Evolutionary conservation across 2,113 vertebrate species (phyloP).

Genomic region (Dipodomys spectabilis): DNA sequence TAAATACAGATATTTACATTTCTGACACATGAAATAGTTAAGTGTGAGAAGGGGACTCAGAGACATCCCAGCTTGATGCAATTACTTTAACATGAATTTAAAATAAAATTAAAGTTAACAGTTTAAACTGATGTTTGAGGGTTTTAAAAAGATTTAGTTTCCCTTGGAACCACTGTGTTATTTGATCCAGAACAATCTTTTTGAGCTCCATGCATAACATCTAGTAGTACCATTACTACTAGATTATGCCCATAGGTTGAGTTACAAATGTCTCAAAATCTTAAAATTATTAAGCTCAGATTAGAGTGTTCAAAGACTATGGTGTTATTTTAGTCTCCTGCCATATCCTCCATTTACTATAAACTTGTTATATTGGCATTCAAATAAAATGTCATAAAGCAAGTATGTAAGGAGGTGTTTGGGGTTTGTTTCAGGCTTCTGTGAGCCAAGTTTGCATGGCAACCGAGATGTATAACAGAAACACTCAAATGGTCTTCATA

Average conservation of each 20-base stretch:
- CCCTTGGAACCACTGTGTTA: conserved; percentile 89
- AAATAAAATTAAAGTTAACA: conserved; percentile 92
- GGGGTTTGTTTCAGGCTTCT: conserved; percentile 87
- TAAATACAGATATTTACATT: conserved; percentile 47
- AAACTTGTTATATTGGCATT: conserved; percentile 90
- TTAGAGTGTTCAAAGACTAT: conserved; percentile 88
- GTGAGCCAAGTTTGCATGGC: conserved; percentile 89
- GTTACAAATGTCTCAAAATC: conserved; percentile 88
- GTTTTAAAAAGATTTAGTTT: conserved; percentile 91
- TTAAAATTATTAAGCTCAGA: conserved; percentile 90
- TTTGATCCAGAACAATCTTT: conserved; percentile 89
- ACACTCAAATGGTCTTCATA: conserved; percentile 86
- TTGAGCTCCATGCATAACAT: conserved; percentile 84
- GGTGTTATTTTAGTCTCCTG: conserved; percentile 91
- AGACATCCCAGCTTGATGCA: conserved; percentile 89
- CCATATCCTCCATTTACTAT: conserved; percentile 90
- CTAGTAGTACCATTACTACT: conserved; percentile 87
- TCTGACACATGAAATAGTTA: conserved; percentile 82
- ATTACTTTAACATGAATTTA: conserved; percentile 90
- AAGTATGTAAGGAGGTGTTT: conserved; percentile 91
- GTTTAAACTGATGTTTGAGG: conserved; percentile 91
- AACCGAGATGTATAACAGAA: conserved; percentile 90
- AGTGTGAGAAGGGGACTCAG: conserved; percentile 78
- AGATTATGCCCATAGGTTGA: conserved; percentile 89
- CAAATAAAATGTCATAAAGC: conserved; percentile 91